Conservation (phyloP, 2,113 vertebrate genomes). For the Pampusana beccarii region DNA sequence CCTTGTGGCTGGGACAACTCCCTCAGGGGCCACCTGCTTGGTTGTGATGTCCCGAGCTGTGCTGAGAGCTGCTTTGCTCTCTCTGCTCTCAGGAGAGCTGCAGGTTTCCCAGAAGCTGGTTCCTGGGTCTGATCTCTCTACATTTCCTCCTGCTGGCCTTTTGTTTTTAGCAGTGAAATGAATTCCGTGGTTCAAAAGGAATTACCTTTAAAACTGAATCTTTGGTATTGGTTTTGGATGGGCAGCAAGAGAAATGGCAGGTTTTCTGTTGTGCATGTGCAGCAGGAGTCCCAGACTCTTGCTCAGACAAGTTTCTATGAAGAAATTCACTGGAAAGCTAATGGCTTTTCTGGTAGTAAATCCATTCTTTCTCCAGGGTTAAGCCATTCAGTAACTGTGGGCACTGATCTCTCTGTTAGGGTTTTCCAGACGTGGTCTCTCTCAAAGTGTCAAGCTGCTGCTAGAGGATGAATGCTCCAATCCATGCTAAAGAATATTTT, state of each 20-base stretch:
- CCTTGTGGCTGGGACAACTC: neutral
- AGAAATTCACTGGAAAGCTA: neutral
- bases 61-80: neutral
- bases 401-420: neutral
- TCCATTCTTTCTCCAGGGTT: neutral
- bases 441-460: neutral
- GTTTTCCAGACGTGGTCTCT: neutral
- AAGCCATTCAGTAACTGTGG: neutral
- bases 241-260: neutral
- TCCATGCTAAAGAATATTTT: neutral
- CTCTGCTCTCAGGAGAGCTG: neutral
- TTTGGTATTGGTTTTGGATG: neutral
- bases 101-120: neutral
- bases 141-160: neutral
- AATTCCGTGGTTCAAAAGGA: neutral
- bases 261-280: neutral
- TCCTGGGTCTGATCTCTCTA: neutral
- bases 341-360: neutral
- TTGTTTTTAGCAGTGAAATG: neutral
- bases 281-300: neutral
- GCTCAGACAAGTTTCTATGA: neutral
- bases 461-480: neutral
- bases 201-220: neutral
- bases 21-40: neutral
- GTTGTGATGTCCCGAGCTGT: neutral